phyloP scores from a whole-genome alignment of 2,113 vertebrate genomes.

The Cephalopholis sonnerati region DNA sequence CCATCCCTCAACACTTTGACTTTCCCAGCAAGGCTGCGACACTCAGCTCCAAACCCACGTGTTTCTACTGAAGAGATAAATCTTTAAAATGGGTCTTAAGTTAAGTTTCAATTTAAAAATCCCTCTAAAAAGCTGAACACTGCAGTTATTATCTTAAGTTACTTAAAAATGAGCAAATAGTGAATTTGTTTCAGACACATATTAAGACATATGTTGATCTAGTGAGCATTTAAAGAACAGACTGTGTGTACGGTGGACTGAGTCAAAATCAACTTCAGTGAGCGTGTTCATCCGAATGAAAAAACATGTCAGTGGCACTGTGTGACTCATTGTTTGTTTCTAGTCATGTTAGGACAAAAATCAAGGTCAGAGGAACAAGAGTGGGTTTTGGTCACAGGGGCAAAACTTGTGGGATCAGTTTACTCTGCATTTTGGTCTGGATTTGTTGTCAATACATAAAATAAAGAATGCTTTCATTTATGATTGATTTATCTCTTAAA shows the following conservation, averaged over 20 bases:
- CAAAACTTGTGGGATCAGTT: neutral
- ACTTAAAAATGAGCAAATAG: neutral
- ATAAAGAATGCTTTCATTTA: neutral
- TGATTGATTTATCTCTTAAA: neutral
- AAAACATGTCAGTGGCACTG: conserved; percentile 4
- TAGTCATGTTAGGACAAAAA: neutral
- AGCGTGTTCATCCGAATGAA: neutral
- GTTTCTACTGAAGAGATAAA: neutral
- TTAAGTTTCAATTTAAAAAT: neutral
- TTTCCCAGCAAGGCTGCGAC: neutral
- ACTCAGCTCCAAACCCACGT: neutral
- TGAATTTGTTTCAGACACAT: neutral
- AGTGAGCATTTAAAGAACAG: conserved; percentile 1
- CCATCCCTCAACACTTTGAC: neutral
- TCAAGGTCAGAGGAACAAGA: neutral
- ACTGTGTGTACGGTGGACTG: neutral
- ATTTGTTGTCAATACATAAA: conserved; percentile 26
- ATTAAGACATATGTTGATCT: conserved; percentile 6
- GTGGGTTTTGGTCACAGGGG: neutral
- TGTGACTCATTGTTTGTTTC: neutral
- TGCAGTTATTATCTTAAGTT: neutral
- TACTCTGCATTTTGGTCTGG: neutral
- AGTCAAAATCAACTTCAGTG: neutral
- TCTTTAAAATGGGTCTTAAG: neutral
- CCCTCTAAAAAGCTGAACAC: neutral